phyloP scores from a whole-genome alignment of 2,113 vertebrate species.

The Fregetta grallaria region DNA sequence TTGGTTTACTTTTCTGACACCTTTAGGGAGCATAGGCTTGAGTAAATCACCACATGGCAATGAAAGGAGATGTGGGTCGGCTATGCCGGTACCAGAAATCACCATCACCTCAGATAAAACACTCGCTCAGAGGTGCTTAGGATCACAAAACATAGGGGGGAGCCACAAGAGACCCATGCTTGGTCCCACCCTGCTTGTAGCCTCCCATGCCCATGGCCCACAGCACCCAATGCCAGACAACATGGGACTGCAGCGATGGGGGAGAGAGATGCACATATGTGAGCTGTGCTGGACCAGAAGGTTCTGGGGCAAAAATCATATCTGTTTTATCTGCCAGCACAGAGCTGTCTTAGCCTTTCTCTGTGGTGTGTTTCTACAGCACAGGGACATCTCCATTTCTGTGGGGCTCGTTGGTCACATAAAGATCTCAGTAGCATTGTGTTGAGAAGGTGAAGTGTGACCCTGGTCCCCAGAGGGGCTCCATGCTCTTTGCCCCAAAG shows the following conservation, averaged over 20 bases:
- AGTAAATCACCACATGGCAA: fast-evolving
- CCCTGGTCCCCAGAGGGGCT: not conserved
- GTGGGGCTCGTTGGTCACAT: not conserved
- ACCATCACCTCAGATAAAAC: not conserved
- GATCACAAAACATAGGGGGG: not conserved
- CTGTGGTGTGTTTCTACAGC: not conserved
- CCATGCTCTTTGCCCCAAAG: not conserved
- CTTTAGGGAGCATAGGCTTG: not conserved
- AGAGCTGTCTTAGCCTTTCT: not conserved
- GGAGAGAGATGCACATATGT: not conserved
- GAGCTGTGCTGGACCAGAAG: not conserved
- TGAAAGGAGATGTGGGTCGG: not conserved
- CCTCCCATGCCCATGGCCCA: not conserved
- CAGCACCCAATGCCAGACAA: not conserved
- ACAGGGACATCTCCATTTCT: not conserved
- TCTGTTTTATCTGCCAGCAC: not conserved
- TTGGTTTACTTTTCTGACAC: not conserved
- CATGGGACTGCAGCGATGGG: not conserved
- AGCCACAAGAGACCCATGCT: not conserved
- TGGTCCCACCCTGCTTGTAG: fast-evolving
- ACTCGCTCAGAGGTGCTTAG: not conserved
- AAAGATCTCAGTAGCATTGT: not conserved
- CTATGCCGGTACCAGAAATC: not conserved
- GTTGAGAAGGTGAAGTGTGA: not conserved
- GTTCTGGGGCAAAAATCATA: not conserved